Evolutionary conservation across 2,113 vertebrate species (phyloP).

Genomic region (Hyperoodon ampullatus): DNA sequence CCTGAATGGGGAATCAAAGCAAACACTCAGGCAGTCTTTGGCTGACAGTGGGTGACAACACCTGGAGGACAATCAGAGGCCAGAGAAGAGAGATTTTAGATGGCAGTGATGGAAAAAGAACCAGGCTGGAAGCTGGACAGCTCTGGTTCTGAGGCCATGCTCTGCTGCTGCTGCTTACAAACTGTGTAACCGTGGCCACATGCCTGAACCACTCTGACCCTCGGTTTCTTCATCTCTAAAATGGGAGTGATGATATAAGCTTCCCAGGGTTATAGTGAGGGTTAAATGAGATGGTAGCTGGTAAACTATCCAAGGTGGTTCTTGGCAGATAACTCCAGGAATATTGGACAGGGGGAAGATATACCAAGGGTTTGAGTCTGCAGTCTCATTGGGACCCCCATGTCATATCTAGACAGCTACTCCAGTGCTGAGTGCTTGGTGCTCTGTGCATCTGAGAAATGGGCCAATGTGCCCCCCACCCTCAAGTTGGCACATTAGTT

Average conservation of each 20-base stretch:
- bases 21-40: not conserved
- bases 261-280: too few relatives aligned
- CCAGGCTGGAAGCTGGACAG: not conserved
- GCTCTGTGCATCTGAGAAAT: not conserved
- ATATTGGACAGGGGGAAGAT: too few relatives aligned
- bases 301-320: not conserved
- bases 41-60: not conserved
- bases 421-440: not conserved
- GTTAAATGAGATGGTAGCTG: not conserved
- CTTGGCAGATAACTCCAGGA: not conserved
- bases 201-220: not conserved
- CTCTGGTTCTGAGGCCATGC: not conserved
- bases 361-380: not conserved
- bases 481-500: not conserved
- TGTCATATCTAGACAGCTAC: not conserved
- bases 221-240: not conserved
- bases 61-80: not conserved
- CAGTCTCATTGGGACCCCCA: fast-evolving
- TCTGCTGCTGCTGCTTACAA: not conserved
- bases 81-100: not conserved
- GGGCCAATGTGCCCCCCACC: not conserved
- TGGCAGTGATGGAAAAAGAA: not conserved
- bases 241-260: too few relatives aligned
- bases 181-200: not conserved
- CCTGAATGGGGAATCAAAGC: not conserved